These are phyloP conservation scores for Nasonovia ribisnigri DNA, from an alignment of 2,888 invertebrate species.

Conservation along the genomic window DNA sequence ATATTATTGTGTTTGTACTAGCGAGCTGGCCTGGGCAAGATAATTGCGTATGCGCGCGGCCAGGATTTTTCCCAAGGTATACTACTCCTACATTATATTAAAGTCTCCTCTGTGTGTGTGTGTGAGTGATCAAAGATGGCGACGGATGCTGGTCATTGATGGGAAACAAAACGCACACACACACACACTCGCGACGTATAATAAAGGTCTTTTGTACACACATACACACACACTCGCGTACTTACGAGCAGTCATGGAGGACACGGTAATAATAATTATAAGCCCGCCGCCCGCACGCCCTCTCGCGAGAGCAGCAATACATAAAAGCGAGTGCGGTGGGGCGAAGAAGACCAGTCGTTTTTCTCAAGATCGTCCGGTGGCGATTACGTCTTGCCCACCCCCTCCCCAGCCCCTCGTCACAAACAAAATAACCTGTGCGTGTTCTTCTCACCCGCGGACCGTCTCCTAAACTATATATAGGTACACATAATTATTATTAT, in stretches of 20 bases:
- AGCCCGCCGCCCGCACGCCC: background rate
- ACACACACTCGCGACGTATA: background rate
- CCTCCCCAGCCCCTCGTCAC: background rate
- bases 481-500: background rate
- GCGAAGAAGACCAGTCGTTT: slow-evolving; percentile 50
- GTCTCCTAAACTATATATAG: background rate
- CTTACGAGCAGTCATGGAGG: slow-evolving; percentile 40
- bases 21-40: slow-evolving; percentile 21
- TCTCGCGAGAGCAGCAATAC: background rate
- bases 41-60: slow-evolving; percentile 35
- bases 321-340: slow-evolving; percentile 13
- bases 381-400: slow-evolving; percentile 17
- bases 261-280: slow-evolving; percentile 59
- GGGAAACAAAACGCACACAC: slow-evolving; percentile 55
- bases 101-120: background rate
- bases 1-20: slow-evolving; percentile 15
- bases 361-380: slow-evolving; percentile 58
- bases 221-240: background rate
- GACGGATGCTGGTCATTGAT: slow-evolving; percentile 65
- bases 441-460: background rate
- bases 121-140: slow-evolving; percentile 60
- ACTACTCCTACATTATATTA: slow-evolving; percentile 7
- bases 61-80: slow-evolving; percentile 64
- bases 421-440: background rate
- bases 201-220: slow-evolving; percentile 11